Conservation (phyloP, 2,113 vertebrate species). For the Aegotheles bennettii region DNA sequence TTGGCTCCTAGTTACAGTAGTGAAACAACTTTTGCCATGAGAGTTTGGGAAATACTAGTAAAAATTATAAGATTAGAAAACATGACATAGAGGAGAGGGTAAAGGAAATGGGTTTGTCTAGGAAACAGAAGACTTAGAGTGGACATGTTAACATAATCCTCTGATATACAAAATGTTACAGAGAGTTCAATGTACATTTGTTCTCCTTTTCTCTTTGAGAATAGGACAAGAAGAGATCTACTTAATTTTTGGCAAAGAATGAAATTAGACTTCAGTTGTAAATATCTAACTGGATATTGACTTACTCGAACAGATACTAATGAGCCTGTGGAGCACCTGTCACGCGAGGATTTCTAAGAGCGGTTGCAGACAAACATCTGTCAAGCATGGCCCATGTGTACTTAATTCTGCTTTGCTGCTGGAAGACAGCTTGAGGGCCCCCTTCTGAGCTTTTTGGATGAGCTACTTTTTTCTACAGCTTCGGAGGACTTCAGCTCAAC, state of each 20-base stretch:
- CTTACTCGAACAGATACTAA: not conserved
- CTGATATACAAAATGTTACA: not conserved
- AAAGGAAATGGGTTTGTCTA: not conserved
- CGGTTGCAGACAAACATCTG: not conserved
- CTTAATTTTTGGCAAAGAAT: not conserved
- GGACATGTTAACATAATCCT: not conserved
- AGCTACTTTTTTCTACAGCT: not conserved
- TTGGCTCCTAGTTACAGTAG: not conserved
- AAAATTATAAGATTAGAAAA: not conserved
- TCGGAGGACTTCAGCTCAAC: not conserved
- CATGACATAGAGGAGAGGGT: not conserved
- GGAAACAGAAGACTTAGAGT: not conserved
- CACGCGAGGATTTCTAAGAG: not conserved
- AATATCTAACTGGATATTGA: not conserved
- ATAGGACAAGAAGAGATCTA: not conserved
- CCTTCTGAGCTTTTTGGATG: not conserved
- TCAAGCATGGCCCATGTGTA: not conserved
- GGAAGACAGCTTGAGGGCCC: not conserved
- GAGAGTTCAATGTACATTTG: not conserved
- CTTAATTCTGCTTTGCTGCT: not conserved
- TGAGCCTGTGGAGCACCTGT: not conserved
- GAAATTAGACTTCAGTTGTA: not conserved
- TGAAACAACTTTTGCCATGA: not conserved
- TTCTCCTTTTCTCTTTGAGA: not conserved
- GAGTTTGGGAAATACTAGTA: not conserved